Base-by-base conservation (phyloP, 2,888 invertebrate species). In the Anoncus sp. region DNA sequence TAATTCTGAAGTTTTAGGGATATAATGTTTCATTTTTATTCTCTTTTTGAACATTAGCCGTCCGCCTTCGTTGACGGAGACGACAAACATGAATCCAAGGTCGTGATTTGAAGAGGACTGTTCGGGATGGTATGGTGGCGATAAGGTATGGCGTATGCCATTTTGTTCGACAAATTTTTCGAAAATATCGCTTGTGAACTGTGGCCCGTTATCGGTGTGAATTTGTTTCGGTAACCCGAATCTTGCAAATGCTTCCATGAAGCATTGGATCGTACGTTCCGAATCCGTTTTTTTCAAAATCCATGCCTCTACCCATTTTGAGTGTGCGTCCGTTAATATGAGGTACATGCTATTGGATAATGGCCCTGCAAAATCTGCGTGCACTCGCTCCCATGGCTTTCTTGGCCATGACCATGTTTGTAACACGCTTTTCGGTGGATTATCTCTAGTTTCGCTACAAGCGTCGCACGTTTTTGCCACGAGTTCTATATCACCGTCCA, bases 51-150 rank as follows among this genome's bases (percentile, higher is more conserved):
- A n/a, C n/a, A n/a, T n/a, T n/a, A n/a, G n/a, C n/a, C n/a, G n/a
- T n/a, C n/a, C n/a, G n/a, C n/a, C n/a, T n/a, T n/a, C n/a, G n/a
- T n/a, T n/a, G n/a, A n/a, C n/a, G n/a, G n/a, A n/a, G n/a, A n/a
- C n/a, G n/a, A n/a, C n/a, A n/a, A n/a, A n/a, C n/a, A n/a, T n/a
- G n/a, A n/a, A n/a, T n/a, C n/a, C n/a, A n/a, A n/a, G n/a, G n/a
- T n/a, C n/a, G n/a, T n/a, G n/a, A n/a, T n/a, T n/a, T n/a, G n/a
- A n/a, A 14, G 12, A n/a, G n/a, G 24, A 24, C 22, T 2, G 10
- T 14, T 71, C 73, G n/a, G 79, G 71, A 20, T 82, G 79, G 18
- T 79, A 75, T 35, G 79, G 75, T 51, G 77, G 55, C 3, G 77
- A 74, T 3, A 70, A 38, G 4, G 62, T 63, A 24, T 81, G 81